Conservation (phyloP, 2,888 invertebrate species). For the Lagria hirta region DNA sequence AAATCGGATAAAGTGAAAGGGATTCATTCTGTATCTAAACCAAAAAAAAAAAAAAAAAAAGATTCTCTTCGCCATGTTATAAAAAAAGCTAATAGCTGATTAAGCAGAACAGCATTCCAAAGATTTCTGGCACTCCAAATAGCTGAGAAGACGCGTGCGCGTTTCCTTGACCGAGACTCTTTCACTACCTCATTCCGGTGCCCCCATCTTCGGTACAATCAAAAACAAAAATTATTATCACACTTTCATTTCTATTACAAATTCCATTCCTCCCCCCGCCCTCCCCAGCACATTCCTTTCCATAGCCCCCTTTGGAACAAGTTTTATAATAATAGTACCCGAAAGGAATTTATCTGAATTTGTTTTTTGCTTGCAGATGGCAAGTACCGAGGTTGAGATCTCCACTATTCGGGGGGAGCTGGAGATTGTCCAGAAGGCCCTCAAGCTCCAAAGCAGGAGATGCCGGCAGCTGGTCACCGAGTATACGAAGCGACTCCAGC, state of each 20-base stretch:
- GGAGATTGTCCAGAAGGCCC: constrained; percentile 66
- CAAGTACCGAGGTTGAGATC: constrained; percentile 62
- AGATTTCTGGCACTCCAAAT: constrained; percentile 30
- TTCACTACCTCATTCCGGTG: constrained; percentile 16
- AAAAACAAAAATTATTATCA: no score
- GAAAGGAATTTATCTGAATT: constrained; percentile 10
- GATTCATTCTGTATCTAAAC: constrained; percentile 13
- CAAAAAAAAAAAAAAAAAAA: constrained; percentile 25
- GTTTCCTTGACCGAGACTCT: constrained; percentile 23
- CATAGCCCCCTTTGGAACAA: no score
- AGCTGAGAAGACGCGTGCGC: constrained; percentile 23
- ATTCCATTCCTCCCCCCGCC: no score
- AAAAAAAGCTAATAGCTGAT: constrained; percentile 43
- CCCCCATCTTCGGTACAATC: no score
- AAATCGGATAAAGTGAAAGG: constrained; percentile 24
- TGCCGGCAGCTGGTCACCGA: constrained; percentile 70
- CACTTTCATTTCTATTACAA: no score
- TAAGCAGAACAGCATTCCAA: constrained; percentile 46
- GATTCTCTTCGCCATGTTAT: constrained; percentile 33
- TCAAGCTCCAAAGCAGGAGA: constrained; percentile 66
- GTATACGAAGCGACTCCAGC: constrained; percentile 62
- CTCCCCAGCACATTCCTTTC: no score
- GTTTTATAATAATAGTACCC: no score
- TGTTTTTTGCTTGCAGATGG: constrained; percentile 62
- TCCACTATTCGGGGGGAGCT: constrained; percentile 64